A percentile compares a stretch with the other conserved stretches of the same genome.
phyloP scores from a whole-genome alignment of 2,797 vertebrate species.

The Leptodactylus fallax region DNA sequence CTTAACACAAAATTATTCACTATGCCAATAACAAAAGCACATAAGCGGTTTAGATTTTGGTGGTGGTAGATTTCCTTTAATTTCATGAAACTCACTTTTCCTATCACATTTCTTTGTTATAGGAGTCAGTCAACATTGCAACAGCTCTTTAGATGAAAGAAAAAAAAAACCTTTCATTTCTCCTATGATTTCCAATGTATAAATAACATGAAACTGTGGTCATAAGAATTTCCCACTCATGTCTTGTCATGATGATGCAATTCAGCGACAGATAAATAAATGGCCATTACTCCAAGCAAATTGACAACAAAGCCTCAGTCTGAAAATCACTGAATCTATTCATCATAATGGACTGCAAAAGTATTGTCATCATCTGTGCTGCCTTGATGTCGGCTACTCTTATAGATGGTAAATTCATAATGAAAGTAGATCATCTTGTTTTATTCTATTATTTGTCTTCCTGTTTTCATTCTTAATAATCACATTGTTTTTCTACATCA shows the following conservation, averaged over 20 bases:
- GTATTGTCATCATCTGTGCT: constrained; percentile 18
- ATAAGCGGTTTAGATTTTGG: too few species aligned
- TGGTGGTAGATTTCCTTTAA: too few species aligned
- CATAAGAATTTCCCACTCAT: neutral
- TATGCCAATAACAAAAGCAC: too few species aligned
- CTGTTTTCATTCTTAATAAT: neutral
- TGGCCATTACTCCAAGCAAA: neutral
- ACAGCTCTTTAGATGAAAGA: neutral
- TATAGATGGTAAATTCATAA: constrained; percentile 18
- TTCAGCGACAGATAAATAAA: neutral
- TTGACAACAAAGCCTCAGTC: neutral
- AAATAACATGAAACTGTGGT: neutral
- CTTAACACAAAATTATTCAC: too few species aligned
- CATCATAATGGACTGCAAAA: constrained; percentile 19
- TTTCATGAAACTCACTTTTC: neutral
- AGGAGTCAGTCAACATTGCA: neutral
- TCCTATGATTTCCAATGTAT: neutral
- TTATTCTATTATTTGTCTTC: neutral
- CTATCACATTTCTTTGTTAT: neutral
- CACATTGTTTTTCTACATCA: neutral
- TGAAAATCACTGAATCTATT: neutral
- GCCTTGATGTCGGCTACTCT: constrained; percentile 3
- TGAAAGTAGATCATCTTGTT: neutral
- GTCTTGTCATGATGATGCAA: neutral
- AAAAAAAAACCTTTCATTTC: neutral